These are phyloP conservation scores for Heterocephalus glaber DNA, from an alignment of 2,113 vertebrate genomes.

Conservation along the genomic window DNA sequence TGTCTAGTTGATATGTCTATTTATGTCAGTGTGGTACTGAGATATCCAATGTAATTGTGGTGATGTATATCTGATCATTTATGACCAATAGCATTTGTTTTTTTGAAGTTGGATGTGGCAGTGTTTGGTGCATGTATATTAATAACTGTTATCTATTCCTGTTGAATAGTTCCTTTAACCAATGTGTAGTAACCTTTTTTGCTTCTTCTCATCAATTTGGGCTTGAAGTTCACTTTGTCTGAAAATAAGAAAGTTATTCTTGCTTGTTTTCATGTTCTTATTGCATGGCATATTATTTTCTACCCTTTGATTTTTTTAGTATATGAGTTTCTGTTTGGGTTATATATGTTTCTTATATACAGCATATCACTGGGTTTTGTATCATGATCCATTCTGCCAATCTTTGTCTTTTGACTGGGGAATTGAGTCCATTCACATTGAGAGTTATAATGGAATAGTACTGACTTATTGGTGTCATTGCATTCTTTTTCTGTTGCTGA, in stretches of 20 bases:
- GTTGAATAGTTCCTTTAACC: not conserved
- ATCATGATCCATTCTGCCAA: not conserved
- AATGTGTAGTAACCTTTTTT: not conserved
- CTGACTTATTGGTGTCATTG: not conserved
- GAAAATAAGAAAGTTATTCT: not conserved
- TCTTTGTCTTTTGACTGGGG: not conserved
- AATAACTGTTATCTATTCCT: not conserved
- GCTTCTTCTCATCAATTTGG: not conserved
- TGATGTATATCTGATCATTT: not conserved
- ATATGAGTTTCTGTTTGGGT: not conserved
- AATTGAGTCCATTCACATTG: not conserved
- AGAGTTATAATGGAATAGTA: not conserved
- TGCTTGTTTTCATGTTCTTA: not conserved
- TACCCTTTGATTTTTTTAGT: not conserved
- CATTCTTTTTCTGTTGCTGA: not conserved
- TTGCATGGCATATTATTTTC: not conserved
- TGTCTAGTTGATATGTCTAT: not conserved
- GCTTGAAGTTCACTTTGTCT: not conserved
- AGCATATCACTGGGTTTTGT: not conserved
- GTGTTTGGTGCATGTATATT: not conserved
- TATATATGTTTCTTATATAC: not conserved
- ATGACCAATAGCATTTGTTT: not conserved
- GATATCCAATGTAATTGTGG: not conserved
- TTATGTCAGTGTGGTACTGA: not conserved
- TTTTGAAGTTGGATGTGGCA: not conserved